phyloP scores from a whole-genome alignment of 2,888 invertebrate species.

The Adelphocoris suturalis region DNA sequence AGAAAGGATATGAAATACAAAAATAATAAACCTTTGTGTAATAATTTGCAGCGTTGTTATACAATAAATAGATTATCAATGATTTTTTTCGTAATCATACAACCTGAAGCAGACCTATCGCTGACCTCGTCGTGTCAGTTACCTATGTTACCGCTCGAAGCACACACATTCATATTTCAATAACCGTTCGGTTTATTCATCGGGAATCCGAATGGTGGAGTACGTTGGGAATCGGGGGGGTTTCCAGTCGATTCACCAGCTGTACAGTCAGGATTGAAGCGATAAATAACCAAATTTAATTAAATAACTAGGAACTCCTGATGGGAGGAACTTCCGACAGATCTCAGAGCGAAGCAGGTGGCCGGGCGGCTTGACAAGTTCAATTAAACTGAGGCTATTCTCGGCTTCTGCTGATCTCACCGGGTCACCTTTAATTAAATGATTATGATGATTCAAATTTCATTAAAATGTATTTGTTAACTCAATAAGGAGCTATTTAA shows the following conservation, averaged over 20 bases:
- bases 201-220: not conserved
- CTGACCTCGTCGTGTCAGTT: too few relatives aligned
- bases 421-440: not conserved
- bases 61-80: too few relatives aligned
- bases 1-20: too few relatives aligned
- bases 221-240: not conserved
- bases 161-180: too few relatives aligned
- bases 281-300: constrained; percentile 25
- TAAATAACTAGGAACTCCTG: not conserved
- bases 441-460: too few relatives aligned
- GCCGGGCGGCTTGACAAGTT: constrained; percentile 6
- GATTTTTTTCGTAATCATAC: too few relatives aligned
- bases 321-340: not conserved
- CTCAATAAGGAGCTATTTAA: too few relatives aligned
- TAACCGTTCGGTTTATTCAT: not conserved
- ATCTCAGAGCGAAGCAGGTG: not conserved
- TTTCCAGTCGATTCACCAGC: not conserved
- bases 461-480: too few relatives aligned
- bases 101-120: too few relatives aligned
- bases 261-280: not conserved
- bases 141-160: too few relatives aligned
- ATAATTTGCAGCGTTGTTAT: too few relatives aligned
- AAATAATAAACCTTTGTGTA: too few relatives aligned
- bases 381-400: not conserved
- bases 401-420: not conserved